Evolutionary conservation across 1,140 invertebrate species (phyloP).

Genomic region (Aporrectodea caliginosa): DNA sequence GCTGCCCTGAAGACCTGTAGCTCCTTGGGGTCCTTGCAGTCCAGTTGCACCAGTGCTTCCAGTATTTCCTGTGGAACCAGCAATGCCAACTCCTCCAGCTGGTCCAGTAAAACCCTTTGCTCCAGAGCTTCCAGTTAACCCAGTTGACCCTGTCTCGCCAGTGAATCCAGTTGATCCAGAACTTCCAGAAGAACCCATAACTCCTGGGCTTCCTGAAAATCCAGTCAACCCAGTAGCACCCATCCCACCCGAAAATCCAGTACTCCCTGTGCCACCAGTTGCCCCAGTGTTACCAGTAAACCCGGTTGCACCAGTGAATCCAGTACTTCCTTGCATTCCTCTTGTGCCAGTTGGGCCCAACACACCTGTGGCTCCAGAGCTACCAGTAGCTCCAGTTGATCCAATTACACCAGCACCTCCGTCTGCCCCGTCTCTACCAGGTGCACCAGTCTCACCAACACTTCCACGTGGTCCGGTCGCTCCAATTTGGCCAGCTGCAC

Average conservation of each 20-base stretch:
- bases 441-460: not conserved
- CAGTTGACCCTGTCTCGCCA: not conserved
- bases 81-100: not conserved
- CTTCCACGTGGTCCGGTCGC: not conserved
- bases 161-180: not conserved
- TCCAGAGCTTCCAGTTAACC: not conserved
- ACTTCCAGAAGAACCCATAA: not conserved
- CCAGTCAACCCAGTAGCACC: conserved; percentile 7
- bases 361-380: not conserved
- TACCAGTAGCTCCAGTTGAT: not conserved
- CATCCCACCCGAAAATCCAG: not conserved
- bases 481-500: not conserved
- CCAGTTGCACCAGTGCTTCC: not conserved
- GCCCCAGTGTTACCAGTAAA: not conserved
- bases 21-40: not conserved
- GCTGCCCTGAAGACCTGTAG: not conserved
- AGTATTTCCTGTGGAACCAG: not conserved
- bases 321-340: not conserved
- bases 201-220: conserved; percentile 8
- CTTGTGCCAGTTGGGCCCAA: not conserved
- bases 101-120: not conserved
- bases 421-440: not conserved
- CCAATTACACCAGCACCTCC: not conserved
- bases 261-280: not conserved
- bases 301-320: not conserved